These are phyloP conservation scores for Andrena haemorrhoa DNA, from an alignment of 2,888 invertebrate species.

Conservation along the genomic window DNA sequence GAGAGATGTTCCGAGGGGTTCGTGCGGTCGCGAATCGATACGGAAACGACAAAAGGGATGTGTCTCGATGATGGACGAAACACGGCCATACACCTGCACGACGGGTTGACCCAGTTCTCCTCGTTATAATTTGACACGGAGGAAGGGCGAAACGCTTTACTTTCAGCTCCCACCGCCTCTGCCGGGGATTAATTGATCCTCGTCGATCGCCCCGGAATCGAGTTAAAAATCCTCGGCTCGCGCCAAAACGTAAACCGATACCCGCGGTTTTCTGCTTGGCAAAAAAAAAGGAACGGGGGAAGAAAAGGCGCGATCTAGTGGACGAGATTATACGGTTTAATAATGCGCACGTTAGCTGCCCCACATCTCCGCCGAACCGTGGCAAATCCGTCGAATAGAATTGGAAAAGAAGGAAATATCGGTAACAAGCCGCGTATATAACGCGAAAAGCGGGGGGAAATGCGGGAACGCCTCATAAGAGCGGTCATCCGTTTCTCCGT, in stretches of 20 bases:
- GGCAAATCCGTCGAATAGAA: constrained; percentile 12
- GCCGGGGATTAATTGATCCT: constrained; percentile 33
- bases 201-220: constrained; percentile 16
- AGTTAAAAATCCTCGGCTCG: constrained; percentile 26
- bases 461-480: not conserved
- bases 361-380: not conserved
- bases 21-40: constrained; percentile 46
- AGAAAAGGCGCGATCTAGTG: constrained; percentile 1
- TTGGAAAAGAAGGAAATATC: not conserved
- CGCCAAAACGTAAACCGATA: constrained; percentile 12
- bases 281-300: not conserved
- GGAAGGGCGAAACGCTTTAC: constrained; percentile 49
- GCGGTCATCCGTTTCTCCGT: not conserved
- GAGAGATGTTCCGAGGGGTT: not conserved
- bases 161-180: constrained; percentile 29
- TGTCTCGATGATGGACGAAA: constrained; percentile 58
- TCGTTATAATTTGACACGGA: constrained; percentile 62
- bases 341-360: not conserved
- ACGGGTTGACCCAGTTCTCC: constrained; percentile 66
- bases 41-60: constrained; percentile 53
- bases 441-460: not conserved
- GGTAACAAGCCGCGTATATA: too few relatives aligned
- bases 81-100: constrained; percentile 63
- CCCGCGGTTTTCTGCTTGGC: not conserved
- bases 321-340: not conserved